Conservation (phyloP, 1,140 invertebrate species). For the Lepidurus couesii region DNA sequence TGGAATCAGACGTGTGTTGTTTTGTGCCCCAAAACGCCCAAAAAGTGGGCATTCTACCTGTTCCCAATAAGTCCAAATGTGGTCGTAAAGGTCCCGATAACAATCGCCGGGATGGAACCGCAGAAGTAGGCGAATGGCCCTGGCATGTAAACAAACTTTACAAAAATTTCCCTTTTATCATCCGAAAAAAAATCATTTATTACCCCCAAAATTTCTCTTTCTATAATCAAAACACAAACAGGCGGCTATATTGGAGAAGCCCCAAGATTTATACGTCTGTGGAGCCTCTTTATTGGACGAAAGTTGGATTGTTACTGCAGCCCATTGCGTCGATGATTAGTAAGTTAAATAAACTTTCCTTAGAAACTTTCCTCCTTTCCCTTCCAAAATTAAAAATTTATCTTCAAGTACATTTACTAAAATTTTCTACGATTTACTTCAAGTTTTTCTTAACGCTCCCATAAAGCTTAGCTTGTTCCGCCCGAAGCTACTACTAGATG, state of each 20-base stretch:
- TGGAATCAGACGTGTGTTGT: conserved; percentile 47
- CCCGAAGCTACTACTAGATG: too few relatives aligned
- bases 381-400: not conserved
- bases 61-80: conserved; percentile 40
- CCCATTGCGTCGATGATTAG: conserved; percentile 53
- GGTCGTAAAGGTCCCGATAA: conserved; percentile 42
- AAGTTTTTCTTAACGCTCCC: too few relatives aligned
- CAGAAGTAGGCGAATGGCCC: conserved; percentile 48
- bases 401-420: not conserved
- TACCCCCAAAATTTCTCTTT: conserved; percentile 24
- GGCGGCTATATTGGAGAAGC: conserved; percentile 48
- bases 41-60: conserved; percentile 42
- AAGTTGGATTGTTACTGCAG: conserved; percentile 55
- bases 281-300: conserved; percentile 53
- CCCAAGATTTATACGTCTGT: conserved; percentile 49
- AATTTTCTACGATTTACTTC: not conserved
- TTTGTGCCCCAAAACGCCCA: conserved; percentile 43
- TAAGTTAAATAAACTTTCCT: conserved; percentile 39
- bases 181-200: not conserved
- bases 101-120: conserved; percentile 42
- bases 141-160: conserved; percentile 46
- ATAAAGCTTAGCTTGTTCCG: too few relatives aligned
- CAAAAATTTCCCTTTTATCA: not conserved
- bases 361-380: not conserved
- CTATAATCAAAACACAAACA: conserved; percentile 36